A percentile compares a stretch with the other conserved stretches of the same genome.
Conservation (phyloP, 2,888 invertebrate species). For the Plebejus argus region DNA sequence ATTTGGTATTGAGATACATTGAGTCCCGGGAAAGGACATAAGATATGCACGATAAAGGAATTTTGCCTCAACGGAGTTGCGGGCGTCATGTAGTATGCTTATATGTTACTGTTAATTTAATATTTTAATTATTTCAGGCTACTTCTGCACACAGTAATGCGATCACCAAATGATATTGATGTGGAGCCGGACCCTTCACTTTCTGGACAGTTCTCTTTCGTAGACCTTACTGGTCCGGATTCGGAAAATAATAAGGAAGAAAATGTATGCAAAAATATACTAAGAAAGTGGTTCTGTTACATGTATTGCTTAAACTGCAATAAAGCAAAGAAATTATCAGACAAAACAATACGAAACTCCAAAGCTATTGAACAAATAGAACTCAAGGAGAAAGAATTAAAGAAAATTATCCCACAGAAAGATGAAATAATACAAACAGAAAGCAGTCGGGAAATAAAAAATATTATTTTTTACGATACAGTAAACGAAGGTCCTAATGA, state of each 20-base stretch:
- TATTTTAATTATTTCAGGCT: constrained; percentile 50
- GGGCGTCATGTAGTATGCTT: too few relatives aligned
- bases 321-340: constrained; percentile 39
- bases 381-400: constrained; percentile 59
- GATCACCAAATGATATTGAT: constrained; percentile 59
- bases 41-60: too few relatives aligned
- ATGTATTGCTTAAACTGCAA: constrained; percentile 44
- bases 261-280: constrained; percentile 35
- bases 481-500: constrained; percentile 28
- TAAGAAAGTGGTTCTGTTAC: constrained; percentile 39
- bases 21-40: too few relatives aligned
- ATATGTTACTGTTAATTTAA: too few relatives aligned
- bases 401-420: constrained; percentile 46
- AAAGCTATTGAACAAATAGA: constrained; percentile 38
- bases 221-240: constrained; percentile 42
- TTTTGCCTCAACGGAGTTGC: too few relatives aligned
- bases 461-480: not conserved
- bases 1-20: too few relatives aligned
- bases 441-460: constrained; percentile 55
- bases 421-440: constrained; percentile 63
- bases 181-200: constrained; percentile 46
- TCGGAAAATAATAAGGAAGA: constrained; percentile 33
- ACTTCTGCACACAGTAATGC: constrained; percentile 64
- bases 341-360: constrained; percentile 28
- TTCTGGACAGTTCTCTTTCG: constrained; percentile 47